Conservation (phyloP, 2,797 vertebrate species). For the Spheniscus humboldti region DNA sequence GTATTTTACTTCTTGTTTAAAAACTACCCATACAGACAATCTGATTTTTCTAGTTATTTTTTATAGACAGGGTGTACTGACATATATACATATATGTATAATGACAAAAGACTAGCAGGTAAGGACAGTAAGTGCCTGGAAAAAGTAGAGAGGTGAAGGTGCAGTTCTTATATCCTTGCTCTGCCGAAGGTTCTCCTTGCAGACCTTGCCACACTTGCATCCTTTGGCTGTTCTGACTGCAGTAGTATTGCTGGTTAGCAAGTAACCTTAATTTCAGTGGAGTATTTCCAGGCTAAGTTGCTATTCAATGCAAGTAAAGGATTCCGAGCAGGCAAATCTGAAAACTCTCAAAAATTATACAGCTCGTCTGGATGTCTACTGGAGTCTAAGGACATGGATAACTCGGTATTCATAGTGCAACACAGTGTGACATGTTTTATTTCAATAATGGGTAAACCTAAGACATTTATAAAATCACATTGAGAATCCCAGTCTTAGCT, state of each 20-base stretch:
- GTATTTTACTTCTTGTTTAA: background rate
- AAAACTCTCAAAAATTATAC: background rate
- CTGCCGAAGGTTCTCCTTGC: background rate
- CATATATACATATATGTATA: background rate
- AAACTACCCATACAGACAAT: background rate
- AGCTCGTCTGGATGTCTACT: background rate
- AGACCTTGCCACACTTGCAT: background rate
- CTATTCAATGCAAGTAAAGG: background rate
- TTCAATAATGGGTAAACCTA: background rate
- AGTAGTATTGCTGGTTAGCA: background rate
- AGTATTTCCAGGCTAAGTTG: background rate
- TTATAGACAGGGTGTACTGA: background rate
- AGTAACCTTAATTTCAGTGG: background rate
- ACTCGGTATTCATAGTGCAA: background rate
- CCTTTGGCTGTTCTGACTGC: background rate
- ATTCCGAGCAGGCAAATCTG: background rate
- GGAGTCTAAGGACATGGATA: background rate
- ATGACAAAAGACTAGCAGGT: background rate
- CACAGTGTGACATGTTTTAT: background rate
- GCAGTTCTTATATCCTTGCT: background rate
- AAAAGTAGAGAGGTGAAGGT: background rate
- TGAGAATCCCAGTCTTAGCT: background rate
- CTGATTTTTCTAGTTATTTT: background rate
- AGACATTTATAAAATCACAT: background rate
- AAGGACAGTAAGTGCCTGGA: background rate